Base-by-base conservation (phyloP, 2,888 invertebrate species). In the Phaedon cochleariae region DNA sequence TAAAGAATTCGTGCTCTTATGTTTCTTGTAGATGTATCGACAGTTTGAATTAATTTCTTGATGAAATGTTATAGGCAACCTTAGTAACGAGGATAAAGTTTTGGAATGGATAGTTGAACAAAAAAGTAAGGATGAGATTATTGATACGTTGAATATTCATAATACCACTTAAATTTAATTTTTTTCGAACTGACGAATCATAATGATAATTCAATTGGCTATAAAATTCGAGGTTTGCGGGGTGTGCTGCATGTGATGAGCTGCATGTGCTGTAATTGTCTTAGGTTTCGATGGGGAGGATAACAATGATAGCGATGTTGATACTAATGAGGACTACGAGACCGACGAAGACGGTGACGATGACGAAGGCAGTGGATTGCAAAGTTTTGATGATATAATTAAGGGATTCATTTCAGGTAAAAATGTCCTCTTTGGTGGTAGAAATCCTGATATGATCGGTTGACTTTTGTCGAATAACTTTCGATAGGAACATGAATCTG, bases 41-140 rank as follows among this genome's bases (percentile, higher is more conserved):
- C 18, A 9, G 1, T 41, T 49, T 15, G 37, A 58, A 64, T 34
- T 68, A 66, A 70, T 65, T 67, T 46, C 51, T 45, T 60, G 48
- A 59, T 65, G 61, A 62, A 65, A 76, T 85, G 85, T 88, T 91
- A 88, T 91, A 95, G 95, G 95, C 89, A 92, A 95, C 90, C 93
- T 95, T 89, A 93, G 90, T 90, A 92, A 94, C 85, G 94, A 95
- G 90, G 93, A 93, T 87, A 93, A 93, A 89, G 95, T 96, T 88
- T 91, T 96, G 89, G 92, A 93, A 89, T 96, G 95, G 95, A 92
- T 96, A 87, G 89, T 94, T 88, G 92, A 93, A 88, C 95, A 95
- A 89, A 94, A 95, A 93, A 94, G 95, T 95, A 95, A 95, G 95
- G 89, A 88, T 86, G 87, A 65, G 68, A 71, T 73, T 69, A 70